Evolutionary conservation across 1,140 invertebrate species (phyloP).

Genomic region (Bombus cullumanus): DNA sequence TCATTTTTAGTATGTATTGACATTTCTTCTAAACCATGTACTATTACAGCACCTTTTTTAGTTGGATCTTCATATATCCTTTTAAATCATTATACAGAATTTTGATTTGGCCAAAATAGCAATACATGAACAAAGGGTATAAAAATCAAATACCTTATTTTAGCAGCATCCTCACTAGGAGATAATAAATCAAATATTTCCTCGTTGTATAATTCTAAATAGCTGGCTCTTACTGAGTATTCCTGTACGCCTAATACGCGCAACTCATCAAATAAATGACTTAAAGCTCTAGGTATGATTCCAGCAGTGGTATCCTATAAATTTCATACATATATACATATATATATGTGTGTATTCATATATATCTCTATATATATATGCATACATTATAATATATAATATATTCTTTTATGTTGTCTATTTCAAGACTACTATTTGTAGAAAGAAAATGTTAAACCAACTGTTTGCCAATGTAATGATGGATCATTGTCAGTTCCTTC

Average conservation of each 20-base stretch:
- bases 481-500: constrained; percentile 89
- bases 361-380: background rate
- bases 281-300: constrained; percentile 93
- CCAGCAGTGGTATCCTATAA: constrained; percentile 90
- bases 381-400: background rate
- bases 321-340: constrained; percentile 16
- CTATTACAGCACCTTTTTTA: constrained; percentile 95
- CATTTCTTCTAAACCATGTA: constrained; percentile 96
- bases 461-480: constrained; percentile 78
- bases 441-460: constrained; percentile 58
- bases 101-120: background rate
- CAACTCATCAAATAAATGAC: constrained; percentile 93
- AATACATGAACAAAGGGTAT: background rate
- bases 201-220: constrained; percentile 98
- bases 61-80: constrained; percentile 91
- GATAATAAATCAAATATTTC: constrained; percentile 97
- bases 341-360: background rate
- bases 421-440: background rate
- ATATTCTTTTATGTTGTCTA: background rate
- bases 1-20: constrained; percentile 95
- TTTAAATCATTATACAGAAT: constrained; percentile 24
- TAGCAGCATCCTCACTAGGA: constrained; percentile 88
- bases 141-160: constrained; percentile 84
- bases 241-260: constrained; percentile 88
- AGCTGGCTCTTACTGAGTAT: constrained; percentile 95